Conservation (phyloP, 2,888 invertebrate genomes). For the Mimas tiliae region DNA sequence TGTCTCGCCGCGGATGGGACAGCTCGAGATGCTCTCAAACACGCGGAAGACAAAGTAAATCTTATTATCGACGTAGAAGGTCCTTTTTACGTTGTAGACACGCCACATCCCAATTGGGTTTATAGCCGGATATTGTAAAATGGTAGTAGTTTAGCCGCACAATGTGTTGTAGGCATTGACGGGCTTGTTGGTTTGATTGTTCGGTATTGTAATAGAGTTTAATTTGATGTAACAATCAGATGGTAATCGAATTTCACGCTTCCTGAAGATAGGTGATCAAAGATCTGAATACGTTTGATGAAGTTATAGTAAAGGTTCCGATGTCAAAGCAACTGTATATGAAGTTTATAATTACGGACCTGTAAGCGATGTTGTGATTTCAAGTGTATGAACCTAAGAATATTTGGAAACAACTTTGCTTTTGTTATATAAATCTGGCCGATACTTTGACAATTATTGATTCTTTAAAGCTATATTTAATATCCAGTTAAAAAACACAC, state of each 20-base stretch:
- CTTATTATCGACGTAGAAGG: conserved; percentile 54
- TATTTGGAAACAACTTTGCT: not conserved
- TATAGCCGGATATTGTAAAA: conserved; percentile 82
- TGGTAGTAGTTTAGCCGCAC: conserved; percentile 69
- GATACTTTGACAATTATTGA: too few species aligned
- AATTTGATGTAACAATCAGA: conserved; percentile 19
- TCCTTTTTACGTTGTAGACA: conserved; percentile 47
- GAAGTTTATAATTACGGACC: conserved; percentile 14
- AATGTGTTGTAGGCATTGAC: conserved; percentile 72
- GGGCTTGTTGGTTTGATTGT: conserved; percentile 53
- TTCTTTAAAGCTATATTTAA: too few species aligned
- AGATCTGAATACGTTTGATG: conserved; percentile 20
- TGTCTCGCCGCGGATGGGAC: conserved; percentile 56
- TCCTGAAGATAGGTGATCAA: conserved; percentile 11
- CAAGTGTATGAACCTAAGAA: not conserved
- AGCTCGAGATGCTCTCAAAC: conserved; percentile 41
- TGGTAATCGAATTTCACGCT: conserved; percentile 18
- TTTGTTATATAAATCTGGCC: too few species aligned
- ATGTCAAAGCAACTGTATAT: conserved; percentile 7
- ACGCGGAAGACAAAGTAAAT: conserved; percentile 52
- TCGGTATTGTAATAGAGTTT: conserved; percentile 39
- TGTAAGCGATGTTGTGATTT: not conserved
- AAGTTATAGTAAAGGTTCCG: not conserved
- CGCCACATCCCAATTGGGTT: conserved; percentile 73
- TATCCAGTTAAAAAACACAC: too few species aligned